Percentiles rank a stretch among this genome's conserved stretches.
These are phyloP conservation scores for Cactoblastis cactorum DNA, from an alignment of 2,888 invertebrate species.

Conservation along the genomic window DNA sequence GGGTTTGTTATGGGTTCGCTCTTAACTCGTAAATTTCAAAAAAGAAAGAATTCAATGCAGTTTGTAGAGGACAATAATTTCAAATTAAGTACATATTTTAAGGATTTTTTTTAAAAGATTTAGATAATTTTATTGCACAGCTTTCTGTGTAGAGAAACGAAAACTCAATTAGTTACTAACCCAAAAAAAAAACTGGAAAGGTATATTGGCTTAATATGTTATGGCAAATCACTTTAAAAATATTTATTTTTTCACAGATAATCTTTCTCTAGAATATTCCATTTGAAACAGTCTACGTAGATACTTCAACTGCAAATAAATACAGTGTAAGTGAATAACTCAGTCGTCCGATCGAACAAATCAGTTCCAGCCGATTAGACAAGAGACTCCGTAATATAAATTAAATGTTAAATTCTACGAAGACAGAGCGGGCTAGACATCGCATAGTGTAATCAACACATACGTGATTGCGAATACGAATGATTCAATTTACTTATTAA, in stretches of 20 bases:
- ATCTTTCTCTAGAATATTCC: too few relatives aligned
- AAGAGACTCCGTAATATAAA: not conserved
- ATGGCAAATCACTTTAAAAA: too few relatives aligned
- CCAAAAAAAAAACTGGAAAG: too few relatives aligned
- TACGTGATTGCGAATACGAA: not conserved
- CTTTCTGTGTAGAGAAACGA: too few relatives aligned
- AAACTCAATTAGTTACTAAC: too few relatives aligned
- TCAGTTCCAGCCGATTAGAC: not conserved
- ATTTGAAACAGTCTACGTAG: not conserved
- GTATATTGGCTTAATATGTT: too few relatives aligned
- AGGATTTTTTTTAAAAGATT: too few relatives aligned
- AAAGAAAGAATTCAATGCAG: too few relatives aligned
- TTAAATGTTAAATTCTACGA: not conserved
- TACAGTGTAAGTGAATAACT: not conserved
- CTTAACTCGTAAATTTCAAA: not conserved
- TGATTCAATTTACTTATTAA: constrained; percentile 2
- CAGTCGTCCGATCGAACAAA: not conserved
- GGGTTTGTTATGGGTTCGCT: not conserved
- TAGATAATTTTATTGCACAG: too few relatives aligned
- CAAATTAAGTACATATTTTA: too few relatives aligned
- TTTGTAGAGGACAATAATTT: too few relatives aligned
- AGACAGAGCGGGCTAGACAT: not conserved
- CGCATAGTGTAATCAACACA: not conserved
- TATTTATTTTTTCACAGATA: too few relatives aligned
- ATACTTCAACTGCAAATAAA: not conserved